Base-by-base conservation (phyloP, 2,888 invertebrate genomes). In the Hypomecis atomaria region DNA sequence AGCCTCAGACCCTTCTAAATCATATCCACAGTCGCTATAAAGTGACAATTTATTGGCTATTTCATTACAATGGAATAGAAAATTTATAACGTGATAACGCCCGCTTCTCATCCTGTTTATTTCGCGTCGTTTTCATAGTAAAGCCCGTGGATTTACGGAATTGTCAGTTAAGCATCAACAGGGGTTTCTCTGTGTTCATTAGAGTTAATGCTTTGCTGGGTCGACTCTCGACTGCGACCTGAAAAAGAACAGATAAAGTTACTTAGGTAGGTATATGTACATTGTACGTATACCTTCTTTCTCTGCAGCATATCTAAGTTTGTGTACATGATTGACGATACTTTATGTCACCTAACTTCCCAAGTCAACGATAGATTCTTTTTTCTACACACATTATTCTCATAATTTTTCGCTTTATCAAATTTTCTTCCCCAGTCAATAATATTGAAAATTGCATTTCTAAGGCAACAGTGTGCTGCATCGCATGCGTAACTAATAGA, bases 51-150 rank as follows among this genome's bases (percentile, higher is more conserved):
- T 92, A 92, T 92, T 90, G 86, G 85, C 81, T 78, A 87, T 88
- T 85, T 81, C 79, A 82, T 79, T 76, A 92, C 88, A 91, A 92
- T 84, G 76, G 82, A 69, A 70, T 73, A 74, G 79, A 81, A 84
- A 86, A 90, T 92, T 91, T 92, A 92, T 89, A 76, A 87, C 82
- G 90, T 91, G 92, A 85, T 89, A 91, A 92, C 82, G 81, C 81
- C 75, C 78, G 73, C 82, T 84, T 84, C 82, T 81, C 78, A 81
- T 82, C 68, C 71, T 74, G 79, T 84, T 83, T 81, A 82, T 84
- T 81, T 78, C 75, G 66, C 73, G 69, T 78, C 71, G 73, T 82
- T 83, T 84, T 76, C 71, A 69, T 73, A 71, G 82, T 79, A 82
- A 82, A 83, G 81, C 80, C 69, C 59, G 10, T 67, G 76, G 80